phyloP scores from a whole-genome alignment of 2,113 vertebrate species.

The Gavialis gangeticus region DNA sequence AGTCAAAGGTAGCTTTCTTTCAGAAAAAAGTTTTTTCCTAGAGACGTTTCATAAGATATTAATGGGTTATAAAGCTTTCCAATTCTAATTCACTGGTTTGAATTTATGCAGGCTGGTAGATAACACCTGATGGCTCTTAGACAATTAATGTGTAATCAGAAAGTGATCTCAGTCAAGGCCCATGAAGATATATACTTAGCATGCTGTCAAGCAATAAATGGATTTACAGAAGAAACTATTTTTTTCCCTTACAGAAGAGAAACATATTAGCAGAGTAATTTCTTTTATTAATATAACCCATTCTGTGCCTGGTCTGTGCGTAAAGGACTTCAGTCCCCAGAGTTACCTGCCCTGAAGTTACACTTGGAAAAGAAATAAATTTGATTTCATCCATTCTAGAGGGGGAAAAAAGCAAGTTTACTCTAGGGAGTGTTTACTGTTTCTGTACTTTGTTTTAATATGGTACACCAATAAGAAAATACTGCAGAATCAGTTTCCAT shows the following conservation, averaged over 20 bases:
- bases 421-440: neutral
- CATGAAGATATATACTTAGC: fast-evolving
- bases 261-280: neutral
- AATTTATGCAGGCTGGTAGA: neutral
- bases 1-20: neutral
- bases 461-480: neutral
- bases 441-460: neutral
- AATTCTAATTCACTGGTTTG: neutral
- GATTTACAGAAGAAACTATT: fast-evolving
- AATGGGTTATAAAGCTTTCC: fast-evolving
- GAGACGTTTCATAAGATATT: neutral
- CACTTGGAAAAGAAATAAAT: fast-evolving
- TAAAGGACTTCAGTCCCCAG: neutral
- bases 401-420: neutral
- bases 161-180: neutral
- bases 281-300: neutral
- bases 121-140: neutral
- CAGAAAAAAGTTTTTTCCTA: neutral
- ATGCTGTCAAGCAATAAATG: fast-evolving
- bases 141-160: neutral
- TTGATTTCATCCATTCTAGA: neutral
- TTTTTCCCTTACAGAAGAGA: neutral
- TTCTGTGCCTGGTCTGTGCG: fast-evolving
- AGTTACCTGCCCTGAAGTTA: neutral
- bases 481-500: neutral